Evolutionary conservation across 2,797 vertebrate species (phyloP), one percentile per base, ranked within the genome.

Genomic region (Cyprinodon diabolis): DNA sequence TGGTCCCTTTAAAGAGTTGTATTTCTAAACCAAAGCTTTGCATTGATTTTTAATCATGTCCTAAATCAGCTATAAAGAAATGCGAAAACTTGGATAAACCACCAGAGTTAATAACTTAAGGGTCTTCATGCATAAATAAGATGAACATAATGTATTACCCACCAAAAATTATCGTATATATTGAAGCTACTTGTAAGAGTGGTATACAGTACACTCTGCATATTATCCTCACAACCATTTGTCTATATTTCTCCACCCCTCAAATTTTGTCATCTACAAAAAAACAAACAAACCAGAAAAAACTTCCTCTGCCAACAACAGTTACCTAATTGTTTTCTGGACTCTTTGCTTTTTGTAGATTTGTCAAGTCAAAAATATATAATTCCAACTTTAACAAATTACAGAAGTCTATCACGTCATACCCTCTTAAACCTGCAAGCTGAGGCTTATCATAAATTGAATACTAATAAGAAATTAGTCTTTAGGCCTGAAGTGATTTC

Each of bases 241-340:
- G 35, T n/a, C 21, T 55, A 14, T 55, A 43, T n/a, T 23, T 21
- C 58, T 9, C n/a, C 45, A 13, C 17, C 25, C 58, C 6, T 35
- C 62, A 58, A 56, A 54, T 35, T 60, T 15, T 8, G 52, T 74
- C 30, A 7, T 37, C 60, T 30, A 30, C 21, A 49, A 30, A 30
- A 30, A 30, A 30, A 30, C 30, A 30, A 30, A 30, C 30, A 3
- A 30, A 72, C 4, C 56, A 6, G 23, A 66, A 72, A 65, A 55
- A 25, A 6, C 25, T 56, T 69, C 40, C 48, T 48, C 60, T 52
- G 49, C 19, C 56, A 49, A 8, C 40, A n/a, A 2, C 8, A 45
- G 2, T 58, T 68, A 10, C 4, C 19, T 47, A 52, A 71, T 56
- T 71, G 60, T 11, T 78, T 75, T 5, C 40, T 52, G 30, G 15